Conservation (phyloP, 2,888 invertebrate species). For the Drosophila pegasa region DNA sequence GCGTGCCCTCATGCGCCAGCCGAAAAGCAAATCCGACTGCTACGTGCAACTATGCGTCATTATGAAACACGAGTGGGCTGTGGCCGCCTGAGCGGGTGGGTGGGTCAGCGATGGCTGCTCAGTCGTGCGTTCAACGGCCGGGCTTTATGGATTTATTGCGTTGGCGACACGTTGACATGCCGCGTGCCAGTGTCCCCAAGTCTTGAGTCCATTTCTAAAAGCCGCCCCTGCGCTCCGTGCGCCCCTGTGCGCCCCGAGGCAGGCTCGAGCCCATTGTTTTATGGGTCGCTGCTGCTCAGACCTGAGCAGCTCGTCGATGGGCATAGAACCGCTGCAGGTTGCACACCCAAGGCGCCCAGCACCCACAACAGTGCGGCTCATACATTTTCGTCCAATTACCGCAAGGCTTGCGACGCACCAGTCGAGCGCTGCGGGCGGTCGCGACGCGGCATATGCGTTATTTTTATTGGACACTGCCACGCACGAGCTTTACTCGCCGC, state of each 20-base stretch:
- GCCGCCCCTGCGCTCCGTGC: background rate
- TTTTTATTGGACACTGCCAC: constrained; percentile 74
- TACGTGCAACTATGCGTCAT: constrained; percentile 74
- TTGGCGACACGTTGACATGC: constrained; percentile 77
- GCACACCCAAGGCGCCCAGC: constrained; percentile 20
- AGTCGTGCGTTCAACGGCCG: constrained; percentile 60
- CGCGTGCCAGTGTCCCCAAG: constrained; percentile 35
- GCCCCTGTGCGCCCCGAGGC: constrained; percentile 14
- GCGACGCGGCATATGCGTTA: constrained; percentile 65
- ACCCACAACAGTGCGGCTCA: constrained; percentile 20
- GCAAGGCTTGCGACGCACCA: constrained; percentile 55
- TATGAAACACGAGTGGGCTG: constrained; percentile 18
- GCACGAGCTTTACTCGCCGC: constrained; percentile 66
- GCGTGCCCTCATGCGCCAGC: constrained; percentile 50
- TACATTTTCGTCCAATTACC: constrained; percentile 67
- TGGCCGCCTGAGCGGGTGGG: background rate
- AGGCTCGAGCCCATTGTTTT: constrained; percentile 62
- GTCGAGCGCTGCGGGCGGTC: constrained; percentile 52
- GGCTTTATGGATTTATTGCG: constrained; percentile 70
- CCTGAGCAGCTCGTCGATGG: constrained; percentile 26
- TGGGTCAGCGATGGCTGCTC: constrained; percentile 22
- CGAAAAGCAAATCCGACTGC: constrained; percentile 33
- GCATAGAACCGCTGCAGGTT: constrained; percentile 27
- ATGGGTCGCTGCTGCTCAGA: constrained; percentile 46
- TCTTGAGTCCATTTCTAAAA: constrained; percentile 38